Percentiles rank a stretch among this genome's conserved stretches.
These are phyloP conservation scores for Polyploca ridens DNA, from an alignment of 2,888 invertebrate species.

Conservation along the genomic window DNA sequence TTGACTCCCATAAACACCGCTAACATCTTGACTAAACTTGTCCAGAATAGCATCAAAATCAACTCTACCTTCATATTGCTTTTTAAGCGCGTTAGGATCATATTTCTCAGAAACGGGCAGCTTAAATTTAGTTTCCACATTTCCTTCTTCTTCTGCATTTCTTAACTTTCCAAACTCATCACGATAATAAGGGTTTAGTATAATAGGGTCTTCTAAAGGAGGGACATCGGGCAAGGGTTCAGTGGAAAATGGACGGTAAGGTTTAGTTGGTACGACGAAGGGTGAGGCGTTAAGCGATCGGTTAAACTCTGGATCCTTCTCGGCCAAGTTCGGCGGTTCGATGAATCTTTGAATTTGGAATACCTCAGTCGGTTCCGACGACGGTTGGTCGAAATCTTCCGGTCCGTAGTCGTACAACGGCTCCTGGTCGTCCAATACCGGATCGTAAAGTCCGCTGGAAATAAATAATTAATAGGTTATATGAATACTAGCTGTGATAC, in stretches of 20 bases:
- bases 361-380: constrained; percentile 73
- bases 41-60: constrained; percentile 16
- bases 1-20: neutral
- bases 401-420: constrained; percentile 67
- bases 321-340: constrained; percentile 32
- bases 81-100: constrained; percentile 59
- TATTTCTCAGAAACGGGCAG: constrained; percentile 71
- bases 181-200: constrained; percentile 63
- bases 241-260: constrained; percentile 69
- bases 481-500: constrained; percentile 10
- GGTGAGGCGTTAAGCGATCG: constrained; percentile 63
- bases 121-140: constrained; percentile 56
- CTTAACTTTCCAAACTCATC: constrained; percentile 55
- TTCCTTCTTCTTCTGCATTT: constrained; percentile 41
- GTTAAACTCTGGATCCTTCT: constrained; percentile 23
- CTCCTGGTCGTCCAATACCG: constrained; percentile 72
- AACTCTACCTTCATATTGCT: constrained; percentile 26
- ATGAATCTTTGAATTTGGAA: constrained; percentile 52
- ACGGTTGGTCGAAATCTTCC: constrained; percentile 68
- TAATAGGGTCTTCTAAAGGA: constrained; percentile 68
- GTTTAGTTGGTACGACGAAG: constrained; percentile 52
- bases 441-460: constrained; percentile 77
- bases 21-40: constrained; percentile 3
- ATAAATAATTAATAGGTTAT: constrained; percentile 26
- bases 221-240: constrained; percentile 62